Conservation (phyloP, 2,888 invertebrate species). For the Chironomus tentans region DNA sequence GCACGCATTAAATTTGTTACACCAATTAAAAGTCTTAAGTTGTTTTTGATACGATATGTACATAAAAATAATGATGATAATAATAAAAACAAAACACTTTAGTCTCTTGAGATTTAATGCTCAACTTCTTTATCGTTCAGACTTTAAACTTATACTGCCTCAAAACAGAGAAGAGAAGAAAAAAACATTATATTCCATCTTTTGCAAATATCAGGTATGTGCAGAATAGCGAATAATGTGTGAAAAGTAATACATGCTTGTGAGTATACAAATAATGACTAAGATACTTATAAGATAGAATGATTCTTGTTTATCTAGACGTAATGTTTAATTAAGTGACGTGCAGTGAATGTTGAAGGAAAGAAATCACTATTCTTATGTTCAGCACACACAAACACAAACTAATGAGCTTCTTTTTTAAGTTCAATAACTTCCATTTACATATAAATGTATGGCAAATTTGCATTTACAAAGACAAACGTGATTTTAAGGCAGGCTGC, state of each 20-base stretch:
- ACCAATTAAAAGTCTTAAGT: background rate
- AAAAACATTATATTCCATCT: background rate
- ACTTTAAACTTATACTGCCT: background rate
- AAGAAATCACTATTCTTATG: too few species aligned
- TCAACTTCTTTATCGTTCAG: background rate
- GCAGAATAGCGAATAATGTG: background rate
- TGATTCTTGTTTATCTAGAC: background rate
- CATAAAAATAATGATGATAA: too few species aligned
- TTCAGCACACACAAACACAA: too few species aligned
- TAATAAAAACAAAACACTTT: background rate
- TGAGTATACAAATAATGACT: too few species aligned
- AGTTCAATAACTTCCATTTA: too few species aligned
- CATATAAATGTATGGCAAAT: too few species aligned
- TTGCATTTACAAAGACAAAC: too few species aligned
- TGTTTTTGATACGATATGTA: background rate
- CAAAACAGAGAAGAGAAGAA: background rate
- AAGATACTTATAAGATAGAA: background rate
- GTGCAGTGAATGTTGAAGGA: too few species aligned
- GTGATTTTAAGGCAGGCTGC: too few species aligned
- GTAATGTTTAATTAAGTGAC: too few species aligned
- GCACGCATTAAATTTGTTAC: too few species aligned
- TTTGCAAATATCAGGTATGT: background rate
- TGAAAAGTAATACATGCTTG: background rate
- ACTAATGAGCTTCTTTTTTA: too few species aligned
- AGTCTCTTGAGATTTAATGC: background rate